Evolutionary conservation across 2,888 invertebrate species (phyloP).

Genomic region (Agriopis aurantiaria): DNA sequence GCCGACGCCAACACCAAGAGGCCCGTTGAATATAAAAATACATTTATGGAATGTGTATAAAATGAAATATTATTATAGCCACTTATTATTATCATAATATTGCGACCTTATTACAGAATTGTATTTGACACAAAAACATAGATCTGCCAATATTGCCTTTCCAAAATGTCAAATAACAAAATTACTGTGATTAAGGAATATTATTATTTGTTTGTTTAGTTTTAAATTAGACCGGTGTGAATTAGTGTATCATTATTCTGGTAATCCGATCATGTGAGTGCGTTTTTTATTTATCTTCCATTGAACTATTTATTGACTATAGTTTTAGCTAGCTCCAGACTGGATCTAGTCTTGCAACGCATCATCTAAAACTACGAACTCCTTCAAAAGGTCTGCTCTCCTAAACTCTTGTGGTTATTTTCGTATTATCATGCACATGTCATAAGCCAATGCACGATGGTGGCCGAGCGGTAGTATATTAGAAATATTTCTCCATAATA

Average conservation of each 20-base stretch:
- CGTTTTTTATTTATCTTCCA: not conserved
- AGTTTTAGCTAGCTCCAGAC: no score
- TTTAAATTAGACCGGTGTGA: no score
- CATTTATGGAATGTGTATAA: no score
- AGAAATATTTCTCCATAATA: no score
- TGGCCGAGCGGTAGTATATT: no score
- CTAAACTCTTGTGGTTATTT: not conserved
- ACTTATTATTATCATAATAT: not conserved
- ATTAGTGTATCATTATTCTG: not conserved
- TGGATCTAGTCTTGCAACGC: no score
- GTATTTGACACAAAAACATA: not conserved
- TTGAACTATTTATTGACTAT: not conserved
- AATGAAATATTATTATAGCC: no score
- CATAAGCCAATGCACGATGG: no score
- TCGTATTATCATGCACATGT: no score
- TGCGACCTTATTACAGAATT: not conserved
- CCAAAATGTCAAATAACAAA: slow-evolving; percentile 49
- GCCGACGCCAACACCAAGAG: no score
- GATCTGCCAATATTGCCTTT: slow-evolving; percentile 2
- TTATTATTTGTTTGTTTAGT: not conserved
- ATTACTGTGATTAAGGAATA: slow-evolving; percentile 47
- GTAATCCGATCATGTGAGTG: slow-evolving; percentile 19
- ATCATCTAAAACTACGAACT: no score
- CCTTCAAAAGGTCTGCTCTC: not conserved
- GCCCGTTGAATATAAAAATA: no score